These are phyloP conservation scores for Bos indicus DNA, from an alignment of 2,113 vertebrate species.

Conservation along the genomic window DNA sequence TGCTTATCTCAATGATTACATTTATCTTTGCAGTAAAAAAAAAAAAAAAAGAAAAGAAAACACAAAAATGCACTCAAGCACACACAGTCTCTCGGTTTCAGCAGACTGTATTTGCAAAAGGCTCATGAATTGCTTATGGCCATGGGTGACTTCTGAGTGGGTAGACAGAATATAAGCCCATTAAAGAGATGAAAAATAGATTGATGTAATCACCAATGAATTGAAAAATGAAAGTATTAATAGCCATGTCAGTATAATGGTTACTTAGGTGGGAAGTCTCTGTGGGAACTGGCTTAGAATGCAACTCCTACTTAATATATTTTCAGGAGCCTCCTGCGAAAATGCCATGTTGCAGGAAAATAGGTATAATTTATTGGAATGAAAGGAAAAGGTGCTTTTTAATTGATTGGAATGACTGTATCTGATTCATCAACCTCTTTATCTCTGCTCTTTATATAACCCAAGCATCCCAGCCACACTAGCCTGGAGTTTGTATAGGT, in stretches of 20 bases:
- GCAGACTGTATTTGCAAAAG: conserved; percentile 23
- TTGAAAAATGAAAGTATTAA: conserved; percentile 56
- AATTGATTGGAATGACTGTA: background rate
- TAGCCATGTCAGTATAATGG: conserved; percentile 1
- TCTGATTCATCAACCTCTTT: background rate
- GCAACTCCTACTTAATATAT: conserved; percentile 34
- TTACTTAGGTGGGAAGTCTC: conserved; percentile 41
- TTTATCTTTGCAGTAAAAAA: conserved; percentile 30
- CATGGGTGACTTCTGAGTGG: conserved; percentile 27
- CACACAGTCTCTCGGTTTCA: background rate
- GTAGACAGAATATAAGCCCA: conserved; percentile 37
- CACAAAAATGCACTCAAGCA: background rate
- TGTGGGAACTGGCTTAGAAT: conserved; percentile 14
- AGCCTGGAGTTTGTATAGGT: background rate
- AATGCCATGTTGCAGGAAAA: conserved; percentile 32
- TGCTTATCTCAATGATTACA: background rate
- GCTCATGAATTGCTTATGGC: background rate
- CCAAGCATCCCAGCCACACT: background rate
- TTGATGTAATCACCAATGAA: conserved; percentile 16
- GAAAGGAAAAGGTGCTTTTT: background rate
- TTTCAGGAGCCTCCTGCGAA: conserved; percentile 44
- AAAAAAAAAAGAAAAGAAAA: background rate
- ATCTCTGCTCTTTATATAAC: background rate
- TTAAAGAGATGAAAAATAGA: conserved; percentile 35
- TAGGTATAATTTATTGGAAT: conserved; percentile 28